Evolutionary conservation across 1,140 invertebrate species (phyloP).

Genomic region (Drosophila nikananu): DNA sequence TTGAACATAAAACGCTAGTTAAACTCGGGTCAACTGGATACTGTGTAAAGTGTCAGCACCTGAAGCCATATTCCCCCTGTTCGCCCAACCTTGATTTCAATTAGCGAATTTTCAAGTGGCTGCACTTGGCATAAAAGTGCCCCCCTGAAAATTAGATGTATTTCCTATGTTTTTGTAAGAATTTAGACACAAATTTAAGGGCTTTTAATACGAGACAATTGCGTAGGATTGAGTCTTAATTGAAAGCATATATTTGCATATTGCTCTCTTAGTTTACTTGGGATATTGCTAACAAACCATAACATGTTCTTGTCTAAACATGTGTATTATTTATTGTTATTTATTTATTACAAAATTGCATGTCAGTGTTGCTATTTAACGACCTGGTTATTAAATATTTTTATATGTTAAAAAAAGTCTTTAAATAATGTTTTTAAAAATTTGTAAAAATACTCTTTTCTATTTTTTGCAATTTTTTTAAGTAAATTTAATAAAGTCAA

Average conservation of each 20-base stretch:
- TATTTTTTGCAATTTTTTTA: no score
- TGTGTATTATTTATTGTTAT: no score
- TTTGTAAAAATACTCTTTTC: no score
- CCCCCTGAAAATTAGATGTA: background rate
- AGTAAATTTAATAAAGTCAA: no score
- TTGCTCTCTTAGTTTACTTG: background rate
- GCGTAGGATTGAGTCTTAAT: no score
- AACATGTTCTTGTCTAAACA: background rate
- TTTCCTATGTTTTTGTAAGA: constrained; percentile 7
- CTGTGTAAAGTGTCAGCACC: constrained; percentile 27
- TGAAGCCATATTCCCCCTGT: constrained; percentile 1
- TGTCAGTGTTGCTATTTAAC: background rate
- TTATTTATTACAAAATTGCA: background rate
- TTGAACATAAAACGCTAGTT: constrained; percentile 67
- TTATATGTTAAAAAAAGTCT: background rate
- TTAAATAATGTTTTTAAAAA: background rate
- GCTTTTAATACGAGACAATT: no score
- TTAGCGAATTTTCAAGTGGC: constrained; percentile 41
- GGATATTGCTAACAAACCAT: background rate
- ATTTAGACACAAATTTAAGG: background rate
- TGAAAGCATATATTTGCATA: background rate
- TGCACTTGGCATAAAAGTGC: constrained; percentile 10
- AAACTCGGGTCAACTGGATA: constrained; percentile 37
- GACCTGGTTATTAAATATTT: background rate
- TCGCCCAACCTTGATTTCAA: constrained; percentile 34